Conservation (phyloP, 2,797 vertebrate species). For the Channallabes apus region DNA sequence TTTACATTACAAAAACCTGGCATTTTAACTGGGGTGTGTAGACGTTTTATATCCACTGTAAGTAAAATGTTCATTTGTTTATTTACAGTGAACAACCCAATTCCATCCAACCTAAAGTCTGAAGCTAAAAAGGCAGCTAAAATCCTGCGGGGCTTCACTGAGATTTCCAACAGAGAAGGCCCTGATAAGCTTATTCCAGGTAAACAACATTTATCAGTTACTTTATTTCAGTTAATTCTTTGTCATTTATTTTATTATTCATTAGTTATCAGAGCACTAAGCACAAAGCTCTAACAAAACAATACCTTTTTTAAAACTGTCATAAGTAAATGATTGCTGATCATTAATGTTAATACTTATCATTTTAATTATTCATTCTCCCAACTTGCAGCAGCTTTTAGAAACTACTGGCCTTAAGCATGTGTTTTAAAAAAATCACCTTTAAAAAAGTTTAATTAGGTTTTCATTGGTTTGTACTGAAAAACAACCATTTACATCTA, state of each 20-base stretch:
- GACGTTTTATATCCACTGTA: not conserved
- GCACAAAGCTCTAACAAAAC: not conserved
- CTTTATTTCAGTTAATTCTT: not conserved
- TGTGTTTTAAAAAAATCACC: not conserved
- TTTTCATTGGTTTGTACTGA: not conserved
- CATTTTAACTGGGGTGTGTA: too few species aligned
- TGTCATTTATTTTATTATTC: not conserved
- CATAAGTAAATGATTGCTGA: not conserved
- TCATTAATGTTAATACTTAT: not conserved
- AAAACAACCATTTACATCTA: not conserved
- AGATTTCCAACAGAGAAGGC: conserved; percentile 88
- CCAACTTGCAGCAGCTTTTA: not conserved
- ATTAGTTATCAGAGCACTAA: too few species aligned
- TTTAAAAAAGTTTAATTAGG: too few species aligned
- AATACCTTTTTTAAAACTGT: not conserved
- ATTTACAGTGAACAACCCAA: conserved; percentile 84
- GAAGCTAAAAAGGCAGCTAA: conserved; percentile 95
- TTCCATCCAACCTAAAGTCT: conserved; percentile 90
- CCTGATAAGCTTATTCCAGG: conserved; percentile 96
- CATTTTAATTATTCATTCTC: not conserved
- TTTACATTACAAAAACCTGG: too few species aligned
- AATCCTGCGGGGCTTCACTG: conserved; percentile 93
- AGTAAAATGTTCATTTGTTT: not conserved
- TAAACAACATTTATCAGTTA: conserved; percentile 60
- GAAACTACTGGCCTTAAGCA: too few species aligned